Evolutionary conservation across 2,797 vertebrate species (phyloP).

Genomic region (Tapera naevia): DNA sequence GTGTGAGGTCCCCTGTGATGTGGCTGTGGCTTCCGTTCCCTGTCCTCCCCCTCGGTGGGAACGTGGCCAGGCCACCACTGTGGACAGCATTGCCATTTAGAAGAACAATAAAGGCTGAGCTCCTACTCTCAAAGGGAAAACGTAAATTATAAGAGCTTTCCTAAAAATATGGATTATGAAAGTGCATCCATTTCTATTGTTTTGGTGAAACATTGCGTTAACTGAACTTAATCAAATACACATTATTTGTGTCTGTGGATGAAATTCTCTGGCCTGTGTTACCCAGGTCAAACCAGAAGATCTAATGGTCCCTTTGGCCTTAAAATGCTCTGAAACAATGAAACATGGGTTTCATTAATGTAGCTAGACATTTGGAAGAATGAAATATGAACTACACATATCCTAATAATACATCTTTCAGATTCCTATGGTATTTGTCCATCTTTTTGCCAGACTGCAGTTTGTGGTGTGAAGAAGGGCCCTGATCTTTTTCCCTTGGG

Average conservation of each 20-base stretch:
- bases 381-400: conserved; percentile 11
- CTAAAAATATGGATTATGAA: conserved; percentile 58
- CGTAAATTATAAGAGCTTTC: background rate
- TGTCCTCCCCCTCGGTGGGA: background rate
- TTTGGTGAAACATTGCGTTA: background rate
- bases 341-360: conserved; percentile 57
- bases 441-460: conserved; percentile 21
- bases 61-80: background rate
- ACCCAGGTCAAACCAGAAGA: conserved; percentile 53
- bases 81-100: background rate
- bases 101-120: conserved; percentile 59
- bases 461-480: background rate
- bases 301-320: conserved; percentile 49
- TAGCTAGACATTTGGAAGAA: background rate
- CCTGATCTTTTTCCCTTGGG: background rate
- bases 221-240: conserved; percentile 52
- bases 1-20: background rate
- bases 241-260: conserved; percentile 29
- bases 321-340: conserved; percentile 35
- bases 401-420: background rate
- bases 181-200: conserved; percentile 56
- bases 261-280: conserved; percentile 10
- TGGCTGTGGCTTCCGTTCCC: background rate
- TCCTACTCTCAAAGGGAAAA: conserved; percentile 10
- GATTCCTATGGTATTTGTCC: conserved; percentile 25